A percentile compares a stretch with the other conserved stretches of the same genome.
phyloP scores from a whole-genome alignment of 2,113 vertebrate species.

The Morphnarchus princeps region DNA sequence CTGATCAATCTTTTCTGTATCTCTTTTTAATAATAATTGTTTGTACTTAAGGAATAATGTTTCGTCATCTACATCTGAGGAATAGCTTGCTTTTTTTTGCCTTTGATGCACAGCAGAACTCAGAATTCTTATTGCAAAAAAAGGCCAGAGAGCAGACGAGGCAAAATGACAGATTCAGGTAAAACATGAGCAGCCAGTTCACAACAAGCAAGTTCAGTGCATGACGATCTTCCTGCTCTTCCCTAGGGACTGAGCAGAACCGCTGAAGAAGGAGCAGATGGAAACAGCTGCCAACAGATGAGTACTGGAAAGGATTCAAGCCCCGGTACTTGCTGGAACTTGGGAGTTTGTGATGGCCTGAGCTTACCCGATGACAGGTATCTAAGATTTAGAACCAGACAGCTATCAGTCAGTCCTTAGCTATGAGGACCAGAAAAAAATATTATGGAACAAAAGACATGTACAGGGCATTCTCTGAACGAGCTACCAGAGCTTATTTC shows the following conservation, averaged over 20 bases:
- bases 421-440: background rate
- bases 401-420: background rate
- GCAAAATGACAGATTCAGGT: background rate
- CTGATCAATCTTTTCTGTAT: background rate
- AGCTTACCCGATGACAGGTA: background rate
- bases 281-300: slow-evolving; percentile 7
- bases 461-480: background rate
- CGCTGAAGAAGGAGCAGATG: background rate
- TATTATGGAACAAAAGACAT: background rate
- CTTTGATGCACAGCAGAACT: background rate
- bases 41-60: background rate
- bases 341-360: background rate
- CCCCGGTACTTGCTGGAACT: background rate
- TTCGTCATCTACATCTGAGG: background rate
- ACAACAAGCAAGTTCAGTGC: background rate
- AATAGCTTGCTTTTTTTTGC: background rate
- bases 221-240: background rate
- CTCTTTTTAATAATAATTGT: background rate
- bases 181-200: slow-evolving; percentile 1
- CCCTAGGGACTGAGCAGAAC: background rate
- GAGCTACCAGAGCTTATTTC: background rate
- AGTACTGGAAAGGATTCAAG: slow-evolving; percentile 4
- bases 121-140: background rate
- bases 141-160: background rate
- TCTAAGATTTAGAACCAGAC: background rate